Base-by-base conservation (phyloP, 2,113 vertebrate genomes). In the Psilopogon haemacephalus region DNA sequence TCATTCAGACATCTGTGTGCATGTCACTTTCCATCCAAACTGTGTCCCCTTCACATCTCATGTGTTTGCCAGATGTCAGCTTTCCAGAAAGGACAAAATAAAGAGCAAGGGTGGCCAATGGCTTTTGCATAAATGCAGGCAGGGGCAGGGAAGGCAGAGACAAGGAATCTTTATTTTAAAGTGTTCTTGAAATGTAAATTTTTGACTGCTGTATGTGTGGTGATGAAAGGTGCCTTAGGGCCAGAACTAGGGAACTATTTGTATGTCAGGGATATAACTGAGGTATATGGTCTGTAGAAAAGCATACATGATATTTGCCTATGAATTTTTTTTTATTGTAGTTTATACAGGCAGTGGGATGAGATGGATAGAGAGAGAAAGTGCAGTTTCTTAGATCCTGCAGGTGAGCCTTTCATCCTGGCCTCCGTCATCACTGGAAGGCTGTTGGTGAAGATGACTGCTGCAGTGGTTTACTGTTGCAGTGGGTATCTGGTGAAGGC, bases 141-240 rank as follows among this genome's bases (percentile, higher is more conserved):
- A 75, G 62, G 35, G 84, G 52, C 30, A 62, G 56, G 42, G 48
- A 58, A 65, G n/a, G 42, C 40, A 55, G 71, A 84, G 55, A 86
- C 73, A 95, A 82, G 67, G 40, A 26, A 75, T 59, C 70, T 79
- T 95, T 93, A 56, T 78, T 86, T 65, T 78, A 12, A 68, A 89
- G 21, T 50, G 30, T 60, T 52, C 75, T 81, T 86, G 80, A 95
- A 96, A 33, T 90, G 76, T 64, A 86, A 74, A 95, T 81, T 72
- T 88, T 33, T 16, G 75, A 40, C 48, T 40, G 37, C 18, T 70
- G 38, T 38, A 78, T 72, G 33, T 68, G 18, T 44, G 63, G 42
- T n/a, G 52, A 42, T 67, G 75, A 85, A 87, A 84, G 67, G 20
- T 63, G 62, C 63, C 32, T 82, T 64, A 44, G 33, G 14, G 83